A percentile compares a stretch with the other conserved stretches of the same genome.
Evolutionary conservation across 2,888 invertebrate genomes (phyloP).

Genomic region (Orthosia cruda): DNA sequence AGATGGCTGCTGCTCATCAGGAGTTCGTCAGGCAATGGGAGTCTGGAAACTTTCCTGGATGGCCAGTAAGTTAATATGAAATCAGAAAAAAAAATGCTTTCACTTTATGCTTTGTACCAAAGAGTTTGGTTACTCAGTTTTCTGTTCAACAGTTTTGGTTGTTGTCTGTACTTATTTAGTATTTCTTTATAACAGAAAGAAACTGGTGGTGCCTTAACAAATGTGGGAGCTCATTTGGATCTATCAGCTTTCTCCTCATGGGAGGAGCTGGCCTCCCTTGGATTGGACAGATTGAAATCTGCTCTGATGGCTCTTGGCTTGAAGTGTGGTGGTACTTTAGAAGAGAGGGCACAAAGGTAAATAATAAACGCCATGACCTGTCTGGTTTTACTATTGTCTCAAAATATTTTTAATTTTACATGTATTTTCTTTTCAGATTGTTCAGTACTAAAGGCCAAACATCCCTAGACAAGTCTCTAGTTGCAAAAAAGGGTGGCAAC

Average conservation of each 20-base stretch:
- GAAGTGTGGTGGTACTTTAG: slow-evolving; percentile 99
- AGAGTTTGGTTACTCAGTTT: not conserved
- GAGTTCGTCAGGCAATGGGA: slow-evolving; percentile 98
- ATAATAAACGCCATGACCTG: too few species aligned
- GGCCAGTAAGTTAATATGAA: slow-evolving; percentile 93
- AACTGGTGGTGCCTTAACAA: slow-evolving; percentile 97
- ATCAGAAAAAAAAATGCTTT: not conserved
- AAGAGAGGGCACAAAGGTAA: slow-evolving; percentile 98
- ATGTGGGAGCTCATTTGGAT: slow-evolving; percentile 99
- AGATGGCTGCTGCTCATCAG: slow-evolving; percentile 95
- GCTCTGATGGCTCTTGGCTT: slow-evolving; percentile 99
- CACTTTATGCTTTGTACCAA: not conserved
- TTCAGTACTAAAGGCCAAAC: slow-evolving; percentile 99
- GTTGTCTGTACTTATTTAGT: not conserved
- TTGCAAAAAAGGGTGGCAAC: slow-evolving; percentile 97
- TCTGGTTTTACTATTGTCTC: not conserved
- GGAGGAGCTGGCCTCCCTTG: slow-evolving; percentile 99
- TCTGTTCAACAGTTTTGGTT: not conserved
- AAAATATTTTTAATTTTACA: not conserved
- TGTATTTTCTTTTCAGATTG: slow-evolving; percentile 86
- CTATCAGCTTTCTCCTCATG: slow-evolving; percentile 99
- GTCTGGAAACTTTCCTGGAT: slow-evolving; percentile 97
- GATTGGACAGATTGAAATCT: slow-evolving; percentile 99
- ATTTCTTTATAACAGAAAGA: slow-evolving; percentile 94
- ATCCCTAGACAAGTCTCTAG: slow-evolving; percentile 97